Conservation (phyloP, 2,113 vertebrate species). For the Merops nubicus region DNA sequence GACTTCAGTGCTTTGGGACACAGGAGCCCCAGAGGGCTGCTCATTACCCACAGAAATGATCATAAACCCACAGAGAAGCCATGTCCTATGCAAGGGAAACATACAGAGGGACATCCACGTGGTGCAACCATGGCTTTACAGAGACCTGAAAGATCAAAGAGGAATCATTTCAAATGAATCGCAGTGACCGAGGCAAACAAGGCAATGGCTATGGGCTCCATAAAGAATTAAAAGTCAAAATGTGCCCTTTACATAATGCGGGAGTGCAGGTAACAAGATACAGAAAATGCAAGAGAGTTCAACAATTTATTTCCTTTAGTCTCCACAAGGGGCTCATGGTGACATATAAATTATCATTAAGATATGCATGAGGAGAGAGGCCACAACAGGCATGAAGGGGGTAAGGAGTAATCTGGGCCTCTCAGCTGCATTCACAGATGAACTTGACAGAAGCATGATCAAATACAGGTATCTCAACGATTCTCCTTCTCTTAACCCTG, state of each 20-base stretch:
- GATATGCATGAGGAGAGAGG: neutral
- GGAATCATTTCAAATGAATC: neutral
- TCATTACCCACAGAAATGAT: neutral
- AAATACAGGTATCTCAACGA: neutral
- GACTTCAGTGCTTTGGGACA: fast-evolving
- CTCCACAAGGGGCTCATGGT: fast-evolving
- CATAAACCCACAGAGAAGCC: neutral
- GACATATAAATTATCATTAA: neutral
- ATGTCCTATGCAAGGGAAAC: neutral
- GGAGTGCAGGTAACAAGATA: neutral
- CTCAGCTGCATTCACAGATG: neutral
- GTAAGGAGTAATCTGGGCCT: neutral
- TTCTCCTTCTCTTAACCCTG: neutral
- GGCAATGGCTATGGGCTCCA: neutral
- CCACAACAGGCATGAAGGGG: neutral
- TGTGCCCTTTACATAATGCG: neutral
- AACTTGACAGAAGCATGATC: neutral
- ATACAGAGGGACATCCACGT: neutral
- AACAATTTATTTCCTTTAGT: neutral
- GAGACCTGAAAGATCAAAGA: neutral
- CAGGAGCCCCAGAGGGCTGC: neutral
- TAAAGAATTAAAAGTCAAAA: neutral
- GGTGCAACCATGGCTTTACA: fast-evolving
- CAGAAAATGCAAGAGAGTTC: neutral
- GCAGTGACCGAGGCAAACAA: neutral